phyloP scores from a whole-genome alignment of 2,888 invertebrate species.

The Cephus sareptanus region DNA sequence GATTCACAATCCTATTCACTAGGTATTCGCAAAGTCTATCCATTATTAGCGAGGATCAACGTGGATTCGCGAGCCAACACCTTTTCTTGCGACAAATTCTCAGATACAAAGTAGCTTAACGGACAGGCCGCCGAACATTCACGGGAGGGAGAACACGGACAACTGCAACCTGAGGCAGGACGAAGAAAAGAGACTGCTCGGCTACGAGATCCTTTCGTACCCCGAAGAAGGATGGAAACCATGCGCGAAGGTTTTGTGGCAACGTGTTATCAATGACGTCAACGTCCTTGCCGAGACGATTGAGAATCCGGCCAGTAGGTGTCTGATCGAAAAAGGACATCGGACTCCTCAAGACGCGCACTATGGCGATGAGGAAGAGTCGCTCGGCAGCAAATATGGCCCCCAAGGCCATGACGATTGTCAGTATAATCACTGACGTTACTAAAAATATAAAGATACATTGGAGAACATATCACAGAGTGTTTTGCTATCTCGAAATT shows the following conservation, averaged over 20 bases:
- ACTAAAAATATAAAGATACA: slow-evolving; percentile 52
- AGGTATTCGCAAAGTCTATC: background rate
- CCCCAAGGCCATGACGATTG: slow-evolving; percentile 71
- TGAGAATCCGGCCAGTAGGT: slow-evolving; percentile 76
- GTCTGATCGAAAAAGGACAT: slow-evolving; percentile 79
- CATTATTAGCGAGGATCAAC: background rate
- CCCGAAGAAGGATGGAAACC: slow-evolving; percentile 66
- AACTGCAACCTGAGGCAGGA: background rate
- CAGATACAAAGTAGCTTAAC: background rate
- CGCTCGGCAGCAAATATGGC: slow-evolving; percentile 71
- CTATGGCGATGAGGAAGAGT: slow-evolving; percentile 72
- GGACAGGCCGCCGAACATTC: background rate
- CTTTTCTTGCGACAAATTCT: background rate
- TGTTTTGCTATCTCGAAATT: background rate
- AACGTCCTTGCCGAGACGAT: slow-evolving; percentile 77
- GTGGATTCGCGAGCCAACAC: background rate
- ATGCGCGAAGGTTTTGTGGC: slow-evolving; percentile 68
- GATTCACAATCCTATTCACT: background rate
- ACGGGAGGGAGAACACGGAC: background rate
- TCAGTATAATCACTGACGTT: slow-evolving; percentile 69
- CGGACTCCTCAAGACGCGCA: slow-evolving; percentile 72
- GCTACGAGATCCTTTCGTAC: slow-evolving; percentile 39
- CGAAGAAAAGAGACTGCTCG: background rate
- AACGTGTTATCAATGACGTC: slow-evolving; percentile 74
- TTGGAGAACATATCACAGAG: background rate